Evolutionary conservation across 2,797 vertebrate species (phyloP), one percentile per base, ranked within the genome.

Genomic region (Sciaenops ocellatus): DNA sequence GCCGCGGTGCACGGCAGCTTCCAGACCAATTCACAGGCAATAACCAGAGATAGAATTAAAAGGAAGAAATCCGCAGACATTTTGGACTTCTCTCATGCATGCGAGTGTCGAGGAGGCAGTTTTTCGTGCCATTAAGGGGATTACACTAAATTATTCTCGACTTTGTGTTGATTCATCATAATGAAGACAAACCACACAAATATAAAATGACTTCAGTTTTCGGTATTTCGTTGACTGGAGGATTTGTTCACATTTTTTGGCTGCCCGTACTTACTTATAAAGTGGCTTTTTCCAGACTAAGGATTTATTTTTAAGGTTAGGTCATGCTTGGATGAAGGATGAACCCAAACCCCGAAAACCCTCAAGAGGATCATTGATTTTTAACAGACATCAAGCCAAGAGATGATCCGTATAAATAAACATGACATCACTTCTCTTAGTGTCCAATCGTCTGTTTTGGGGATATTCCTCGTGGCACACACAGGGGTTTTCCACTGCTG

Each of bases 251-350:
- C 57, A 79, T 59, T 72, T 80, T 8, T 69, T 76, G 69, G 68
- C 81, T 38, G 68, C 20, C 46, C 80, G 66, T 60, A 46, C 54
- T 47, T 73, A 66, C 41, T 83, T 34, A 80, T 79, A 59, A 76
- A 83, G 66, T 65, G 66, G 38, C 28, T 83, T 78, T 92, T 89
- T 85, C 78, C 82, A 92, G 88, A 69, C 63, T 83, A 60, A 56
- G 70, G 59, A 86, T 87, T 91, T 77, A 72, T 75, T 81, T 38
- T 60, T 60, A 59, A 78, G 69, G 79, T 89, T 86, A 87, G 83
- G 72, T 90, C 90, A 89, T 89, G 66, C 79, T 87, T 90, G 87
- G 81, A 88, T 64, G 46, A 70, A 48, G 61, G 47, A 76, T 52
- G 79, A 85, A 79, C 56, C 56, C 20, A n/a, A 86, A 78, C 79